These are phyloP conservation scores for Caenorhabditis plicata DNA, from an alignment of 2,888 invertebrate genomes.

Conservation along the genomic window DNA sequence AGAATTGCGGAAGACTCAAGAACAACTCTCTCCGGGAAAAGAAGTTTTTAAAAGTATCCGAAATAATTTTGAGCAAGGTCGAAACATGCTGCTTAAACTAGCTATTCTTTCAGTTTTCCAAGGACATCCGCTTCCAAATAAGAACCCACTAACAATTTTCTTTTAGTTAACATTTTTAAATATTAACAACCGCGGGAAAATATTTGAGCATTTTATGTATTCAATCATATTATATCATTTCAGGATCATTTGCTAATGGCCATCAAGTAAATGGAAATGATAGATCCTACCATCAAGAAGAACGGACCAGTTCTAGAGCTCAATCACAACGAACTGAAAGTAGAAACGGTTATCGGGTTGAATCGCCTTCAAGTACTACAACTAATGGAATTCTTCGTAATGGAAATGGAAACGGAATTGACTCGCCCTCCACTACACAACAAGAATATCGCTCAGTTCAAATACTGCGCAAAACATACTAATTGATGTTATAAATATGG, in stretches of 20 bases:
- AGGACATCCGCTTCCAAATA: no score
- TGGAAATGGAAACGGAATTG: slow-evolving; percentile 6
- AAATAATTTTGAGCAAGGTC: slow-evolving; percentile 52
- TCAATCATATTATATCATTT: not conserved
- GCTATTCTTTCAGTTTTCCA: slow-evolving; percentile 4
- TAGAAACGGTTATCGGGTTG: slow-evolving; percentile 50
- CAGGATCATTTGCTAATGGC: not conserved
- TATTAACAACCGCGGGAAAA: not conserved
- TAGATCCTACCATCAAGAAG: slow-evolving; percentile 25
- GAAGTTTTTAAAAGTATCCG: slow-evolving; percentile 45
- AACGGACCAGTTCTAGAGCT: slow-evolving; percentile 26
- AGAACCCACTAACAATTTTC: slow-evolving; percentile 1
- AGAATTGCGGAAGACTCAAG: slow-evolving; percentile 32
- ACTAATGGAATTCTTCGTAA: slow-evolving; percentile 46
- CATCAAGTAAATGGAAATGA: not conserved
- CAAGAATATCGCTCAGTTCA: slow-evolving; percentile 48
- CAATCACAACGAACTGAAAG: slow-evolving; percentile 37
- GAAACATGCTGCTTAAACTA: not conserved
- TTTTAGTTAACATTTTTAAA: no score
- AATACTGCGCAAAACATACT: slow-evolving; percentile 52
- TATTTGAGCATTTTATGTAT: not conserved
- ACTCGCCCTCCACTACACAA: slow-evolving; percentile 26
- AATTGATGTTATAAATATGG: no score
- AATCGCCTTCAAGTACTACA: slow-evolving; percentile 48
- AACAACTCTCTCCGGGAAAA: slow-evolving; percentile 45